These are phyloP conservation scores for Suncus etruscus DNA, from an alignment of 2,113 vertebrate species.

Conservation along the genomic window DNA sequence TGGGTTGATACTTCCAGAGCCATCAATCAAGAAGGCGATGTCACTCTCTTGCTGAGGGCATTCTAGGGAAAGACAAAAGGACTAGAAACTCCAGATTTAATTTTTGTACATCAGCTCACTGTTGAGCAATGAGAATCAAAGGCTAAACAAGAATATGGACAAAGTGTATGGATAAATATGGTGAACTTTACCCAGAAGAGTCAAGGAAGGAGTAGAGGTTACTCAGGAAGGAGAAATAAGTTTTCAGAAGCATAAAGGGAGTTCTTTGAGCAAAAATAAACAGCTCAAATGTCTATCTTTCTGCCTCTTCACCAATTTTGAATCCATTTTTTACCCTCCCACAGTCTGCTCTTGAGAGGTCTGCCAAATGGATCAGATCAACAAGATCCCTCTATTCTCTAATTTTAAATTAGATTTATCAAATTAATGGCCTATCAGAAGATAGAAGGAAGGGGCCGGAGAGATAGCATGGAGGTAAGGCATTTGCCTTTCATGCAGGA, in stretches of 20 bases:
- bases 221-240: neutral
- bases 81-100: neutral
- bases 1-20: conserved; percentile 79
- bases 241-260: conserved; percentile 16
- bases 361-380: neutral
- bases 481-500: too few species aligned
- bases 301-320: neutral
- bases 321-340: neutral
- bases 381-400: too few species aligned
- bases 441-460: neutral
- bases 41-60: conserved; percentile 84
- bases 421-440: neutral
- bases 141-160: neutral
- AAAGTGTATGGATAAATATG: neutral
- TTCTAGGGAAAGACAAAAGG: conserved; percentile 66
- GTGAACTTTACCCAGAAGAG: neutral
- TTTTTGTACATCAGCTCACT: neutral
- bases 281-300: neutral
- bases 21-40: conserved; percentile 87
- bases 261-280: neutral
- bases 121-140: neutral
- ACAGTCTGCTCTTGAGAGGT: neutral
- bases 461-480: too few species aligned
- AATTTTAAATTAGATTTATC: neutral
- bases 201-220: neutral